These are phyloP conservation scores for Macrobrachium nipponense DNA, from an alignment of 1,140 invertebrate genomes.

Conservation along the genomic window DNA sequence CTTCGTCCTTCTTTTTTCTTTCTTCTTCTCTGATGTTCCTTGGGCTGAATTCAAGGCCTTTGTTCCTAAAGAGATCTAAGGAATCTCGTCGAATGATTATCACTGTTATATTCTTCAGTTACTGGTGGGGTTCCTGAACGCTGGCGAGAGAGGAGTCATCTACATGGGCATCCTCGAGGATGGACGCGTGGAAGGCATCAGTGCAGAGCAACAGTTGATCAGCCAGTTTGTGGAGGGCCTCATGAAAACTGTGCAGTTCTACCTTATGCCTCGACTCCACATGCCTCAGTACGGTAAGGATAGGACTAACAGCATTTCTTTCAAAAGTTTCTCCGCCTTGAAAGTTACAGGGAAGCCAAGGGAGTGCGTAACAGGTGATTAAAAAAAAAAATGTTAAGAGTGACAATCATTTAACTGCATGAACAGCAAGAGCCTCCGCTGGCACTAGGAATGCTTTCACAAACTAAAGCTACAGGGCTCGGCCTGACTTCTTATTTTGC, in stretches of 20 bases:
- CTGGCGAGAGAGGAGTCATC: slow-evolving; percentile 17
- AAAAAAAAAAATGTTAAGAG: neutral
- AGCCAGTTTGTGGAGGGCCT: slow-evolving; percentile 11
- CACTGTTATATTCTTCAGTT: neutral
- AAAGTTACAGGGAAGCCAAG: neutral
- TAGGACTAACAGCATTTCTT: neutral
- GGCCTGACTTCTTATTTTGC: too few relatives aligned
- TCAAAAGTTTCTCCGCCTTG: neutral
- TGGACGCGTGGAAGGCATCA: slow-evolving; percentile 13
- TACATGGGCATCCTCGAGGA: slow-evolving; percentile 17
- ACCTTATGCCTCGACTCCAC: slow-evolving; percentile 20
- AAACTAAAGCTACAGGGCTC: too few relatives aligned
- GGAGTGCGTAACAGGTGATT: neutral
- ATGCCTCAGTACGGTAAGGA: slow-evolving; percentile 20
- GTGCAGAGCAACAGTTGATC: neutral
- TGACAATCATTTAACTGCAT: too few relatives aligned
- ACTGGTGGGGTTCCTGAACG: slow-evolving; percentile 18
- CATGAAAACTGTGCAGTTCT: slow-evolving; percentile 19
- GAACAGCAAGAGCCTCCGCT: too few relatives aligned
- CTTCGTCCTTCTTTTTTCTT: neutral
- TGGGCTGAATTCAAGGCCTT: too few relatives aligned
- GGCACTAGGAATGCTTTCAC: too few relatives aligned
- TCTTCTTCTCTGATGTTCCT: neutral
- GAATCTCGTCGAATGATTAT: too few relatives aligned
- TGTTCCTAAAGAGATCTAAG: too few relatives aligned